A percentile compares a stretch with the other conserved stretches of the same genome.
Evolutionary conservation across 2,113 vertebrate species (phyloP).

Genomic region (Nymphicus hollandicus): DNA sequence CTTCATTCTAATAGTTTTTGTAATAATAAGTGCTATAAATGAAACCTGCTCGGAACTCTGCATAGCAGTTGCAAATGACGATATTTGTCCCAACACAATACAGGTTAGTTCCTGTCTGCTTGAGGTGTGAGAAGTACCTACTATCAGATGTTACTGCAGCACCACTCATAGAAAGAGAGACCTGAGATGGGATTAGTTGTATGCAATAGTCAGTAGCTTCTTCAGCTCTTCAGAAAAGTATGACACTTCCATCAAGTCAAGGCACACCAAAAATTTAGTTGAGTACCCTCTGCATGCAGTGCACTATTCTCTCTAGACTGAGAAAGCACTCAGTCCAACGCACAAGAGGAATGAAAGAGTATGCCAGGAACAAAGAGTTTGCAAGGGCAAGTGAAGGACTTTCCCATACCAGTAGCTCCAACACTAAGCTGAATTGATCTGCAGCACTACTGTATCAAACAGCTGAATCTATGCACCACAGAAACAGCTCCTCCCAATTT

Average conservation of each 20-base stretch:
- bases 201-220: not conserved
- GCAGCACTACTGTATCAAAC: not conserved
- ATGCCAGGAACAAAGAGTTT: not conserved
- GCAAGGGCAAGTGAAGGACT: not conserved
- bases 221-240: not conserved
- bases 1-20: not conserved
- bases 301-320: not conserved
- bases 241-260: not conserved
- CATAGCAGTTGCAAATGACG: not conserved
- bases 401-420: not conserved
- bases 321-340: not conserved
- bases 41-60: not conserved
- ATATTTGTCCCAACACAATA: not conserved
- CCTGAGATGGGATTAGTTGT: not conserved
- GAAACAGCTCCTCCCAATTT: not conserved
- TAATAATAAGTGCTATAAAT: not conserved
- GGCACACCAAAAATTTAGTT: not conserved
- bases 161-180: not conserved
- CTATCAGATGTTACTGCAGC: not conserved
- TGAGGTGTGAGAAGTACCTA: not conserved
- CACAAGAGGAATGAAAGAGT: not conserved
- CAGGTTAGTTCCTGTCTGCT: not conserved
- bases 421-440: not conserved
- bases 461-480: not conserved
- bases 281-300: not conserved